Conservation (phyloP, 2,797 vertebrate genomes). For the Hypotaenidia philippensis region DNA sequence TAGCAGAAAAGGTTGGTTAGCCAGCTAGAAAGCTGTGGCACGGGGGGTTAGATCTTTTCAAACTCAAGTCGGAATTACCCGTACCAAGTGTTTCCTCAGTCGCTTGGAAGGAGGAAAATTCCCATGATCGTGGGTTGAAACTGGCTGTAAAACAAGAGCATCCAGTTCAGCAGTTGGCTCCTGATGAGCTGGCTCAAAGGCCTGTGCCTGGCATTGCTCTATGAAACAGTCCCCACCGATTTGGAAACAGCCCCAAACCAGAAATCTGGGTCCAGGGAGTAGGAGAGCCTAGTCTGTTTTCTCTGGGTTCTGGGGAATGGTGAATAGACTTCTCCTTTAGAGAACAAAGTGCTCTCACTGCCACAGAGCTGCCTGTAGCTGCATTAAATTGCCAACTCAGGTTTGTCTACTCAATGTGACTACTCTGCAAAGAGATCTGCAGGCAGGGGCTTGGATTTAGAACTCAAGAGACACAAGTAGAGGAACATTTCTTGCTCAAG, state of each 20-base stretch:
- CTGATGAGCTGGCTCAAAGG: slow-evolving; percentile 36
- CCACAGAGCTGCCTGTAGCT: not conserved
- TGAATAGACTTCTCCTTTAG: not conserved
- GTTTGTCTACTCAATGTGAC: not conserved
- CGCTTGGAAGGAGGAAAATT: slow-evolving; percentile 78
- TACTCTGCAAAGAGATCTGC: not conserved
- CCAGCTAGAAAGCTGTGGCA: slow-evolving; percentile 34
- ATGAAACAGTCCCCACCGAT: not conserved
- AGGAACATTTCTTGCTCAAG: not conserved
- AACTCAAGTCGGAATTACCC: slow-evolving; percentile 76
- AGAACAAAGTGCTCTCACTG: not conserved
- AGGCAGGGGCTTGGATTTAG: not conserved
- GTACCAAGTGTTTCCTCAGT: slow-evolving; percentile 75
- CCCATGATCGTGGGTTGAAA: slow-evolving; percentile 83
- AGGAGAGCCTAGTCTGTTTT: not conserved
- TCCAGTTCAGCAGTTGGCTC: slow-evolving; percentile 45
- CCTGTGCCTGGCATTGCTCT: slow-evolving; percentile 21
- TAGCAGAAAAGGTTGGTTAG: slow-evolving; percentile 19
- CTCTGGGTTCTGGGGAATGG: not conserved
- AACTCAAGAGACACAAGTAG: not conserved
- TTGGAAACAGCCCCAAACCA: not conserved
- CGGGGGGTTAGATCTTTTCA: slow-evolving; percentile 76
- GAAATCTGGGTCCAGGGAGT: not conserved
- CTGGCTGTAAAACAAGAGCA: slow-evolving; percentile 77
- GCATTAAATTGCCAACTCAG: not conserved